Base-by-base conservation (phyloP, 2,113 vertebrate genomes). In the Rhizomys pruinosus region DNA sequence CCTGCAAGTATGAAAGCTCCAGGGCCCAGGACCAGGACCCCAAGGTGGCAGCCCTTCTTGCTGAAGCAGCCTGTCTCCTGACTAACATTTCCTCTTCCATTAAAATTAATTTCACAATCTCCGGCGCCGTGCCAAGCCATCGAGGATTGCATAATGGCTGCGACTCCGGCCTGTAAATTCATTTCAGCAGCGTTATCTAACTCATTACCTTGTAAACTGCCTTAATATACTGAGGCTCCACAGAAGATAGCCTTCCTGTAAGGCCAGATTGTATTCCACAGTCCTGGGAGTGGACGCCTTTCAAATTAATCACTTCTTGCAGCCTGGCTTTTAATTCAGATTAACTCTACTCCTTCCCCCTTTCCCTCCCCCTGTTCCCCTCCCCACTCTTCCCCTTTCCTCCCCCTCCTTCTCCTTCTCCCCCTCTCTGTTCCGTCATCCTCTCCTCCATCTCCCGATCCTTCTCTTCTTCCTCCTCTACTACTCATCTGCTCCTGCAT, bases 21-120 rank as follows among this genome's bases (percentile, higher is more conserved):
- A 12, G 52, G 61, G 13, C 77, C 44, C 92, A 12, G 52, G 61
- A 10, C 77, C 19, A 2, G 76, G 29, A 13, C 73, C 68, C 71
- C 6, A 25, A 25, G 3, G 19, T 22, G 5, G 32, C 32, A 0
- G 3, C 19, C 10, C 0, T 0, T 6, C 4, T 37, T 19, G 42
- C 32, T 0, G 0, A 68, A 37, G 72, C 91, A 42, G 84, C 71
- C 42, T 4, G 23, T 27, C 42, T 91, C 64, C 23, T 59, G 10
- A 37, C 79, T 59, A 13, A 11, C 0, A 0, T 82, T 2, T 0
- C 68, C 69, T 95, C 73, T 42, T 88, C 42, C 29, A 2, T 90
- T 92, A 63, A 79, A 97, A 91, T 82, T 90, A 79, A 79, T n/a
- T 92, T 84, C 27, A 29, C 85, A 32, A 84, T 84, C 80, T 68